phyloP scores from a whole-genome alignment of 2,797 vertebrate genomes.

The Coregonus suidteri region DNA sequence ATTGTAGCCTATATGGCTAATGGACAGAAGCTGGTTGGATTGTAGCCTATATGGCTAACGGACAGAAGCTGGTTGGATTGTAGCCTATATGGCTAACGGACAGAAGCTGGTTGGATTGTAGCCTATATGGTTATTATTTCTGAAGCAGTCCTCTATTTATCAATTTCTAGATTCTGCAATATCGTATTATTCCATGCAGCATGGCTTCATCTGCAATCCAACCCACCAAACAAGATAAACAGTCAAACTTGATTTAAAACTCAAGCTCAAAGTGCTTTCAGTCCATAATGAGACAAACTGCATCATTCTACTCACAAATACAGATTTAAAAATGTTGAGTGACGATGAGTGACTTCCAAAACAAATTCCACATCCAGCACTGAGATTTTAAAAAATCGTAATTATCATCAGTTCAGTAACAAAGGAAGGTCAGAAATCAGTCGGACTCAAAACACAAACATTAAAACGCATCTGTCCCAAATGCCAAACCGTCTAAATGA shows the following conservation, averaged over 20 bases:
- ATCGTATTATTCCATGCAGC: neutral
- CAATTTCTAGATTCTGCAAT: neutral
- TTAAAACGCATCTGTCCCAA: neutral
- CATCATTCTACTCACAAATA: no score
- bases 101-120: no score
- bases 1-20: no score
- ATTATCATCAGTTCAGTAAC: conserved; percentile 2
- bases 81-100: no score
- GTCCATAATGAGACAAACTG: neutral
- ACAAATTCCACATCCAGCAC: neutral
- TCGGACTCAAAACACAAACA: neutral
- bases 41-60: no score
- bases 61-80: no score
- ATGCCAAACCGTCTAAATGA: neutral
- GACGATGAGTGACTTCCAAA: neutral
- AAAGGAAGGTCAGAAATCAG: neutral
- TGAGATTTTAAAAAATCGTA: neutral
- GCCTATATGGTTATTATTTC: neutral
- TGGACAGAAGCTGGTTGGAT: no score
- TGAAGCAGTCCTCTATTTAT: neutral
- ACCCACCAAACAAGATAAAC: neutral
- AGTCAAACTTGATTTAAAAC: neutral
- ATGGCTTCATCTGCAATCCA: neutral
- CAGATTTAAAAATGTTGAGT: neutral
- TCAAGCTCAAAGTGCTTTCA: neutral